These are phyloP conservation scores for Crematogaster levior DNA, from an alignment of 2,888 invertebrate genomes.

Conservation along the genomic window DNA sequence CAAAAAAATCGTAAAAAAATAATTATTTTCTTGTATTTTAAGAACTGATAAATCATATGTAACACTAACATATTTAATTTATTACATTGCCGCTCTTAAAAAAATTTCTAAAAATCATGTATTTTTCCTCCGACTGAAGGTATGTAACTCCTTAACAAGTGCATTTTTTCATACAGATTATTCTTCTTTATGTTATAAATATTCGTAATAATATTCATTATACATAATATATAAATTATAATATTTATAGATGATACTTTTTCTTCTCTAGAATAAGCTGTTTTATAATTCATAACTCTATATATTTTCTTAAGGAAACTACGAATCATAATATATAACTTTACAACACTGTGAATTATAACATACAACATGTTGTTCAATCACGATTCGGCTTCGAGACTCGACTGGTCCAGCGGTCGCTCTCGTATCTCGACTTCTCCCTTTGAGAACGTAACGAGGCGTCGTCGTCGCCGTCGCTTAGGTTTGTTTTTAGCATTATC, in stretches of 20 bases:
- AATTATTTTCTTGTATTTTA: too few relatives aligned
- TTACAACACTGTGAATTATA: background rate
- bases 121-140: too few relatives aligned
- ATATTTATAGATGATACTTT: background rate
- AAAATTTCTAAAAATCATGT: too few relatives aligned
- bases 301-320: background rate
- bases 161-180: background rate
- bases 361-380: background rate
- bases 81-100: too few relatives aligned
- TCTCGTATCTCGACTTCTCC: background rate
- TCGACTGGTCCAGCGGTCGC: background rate
- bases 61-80: too few relatives aligned
- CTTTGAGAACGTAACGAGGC: conserved; percentile 24
- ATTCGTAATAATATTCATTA: background rate
- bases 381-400: background rate
- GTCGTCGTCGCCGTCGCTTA: conserved; percentile 4
- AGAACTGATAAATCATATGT: too few relatives aligned
- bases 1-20: too few relatives aligned
- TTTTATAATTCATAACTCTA: background rate
- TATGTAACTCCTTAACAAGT: background rate
- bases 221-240: background rate
- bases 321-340: background rate
- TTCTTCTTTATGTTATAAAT: background rate
- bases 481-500: conserved; percentile 51
- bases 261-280: too few relatives aligned